Evolutionary conservation across 1,140 invertebrate species (phyloP).

Genomic region (Saccostrea echinata): DNA sequence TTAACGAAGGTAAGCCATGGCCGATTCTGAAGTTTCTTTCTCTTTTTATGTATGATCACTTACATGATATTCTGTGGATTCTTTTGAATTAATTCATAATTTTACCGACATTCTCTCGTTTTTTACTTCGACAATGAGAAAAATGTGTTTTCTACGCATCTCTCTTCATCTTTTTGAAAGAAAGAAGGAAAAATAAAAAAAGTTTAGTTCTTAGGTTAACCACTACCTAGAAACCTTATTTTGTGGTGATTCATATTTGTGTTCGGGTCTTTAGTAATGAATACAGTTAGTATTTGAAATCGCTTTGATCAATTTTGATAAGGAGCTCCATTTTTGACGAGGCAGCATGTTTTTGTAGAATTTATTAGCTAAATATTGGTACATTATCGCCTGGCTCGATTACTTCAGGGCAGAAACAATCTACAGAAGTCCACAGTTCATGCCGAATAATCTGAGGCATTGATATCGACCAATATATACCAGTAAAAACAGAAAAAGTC

Average conservation of each 20-base stretch:
- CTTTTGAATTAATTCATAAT: not conserved
- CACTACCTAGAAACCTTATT: not conserved
- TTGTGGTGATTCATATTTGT: not conserved
- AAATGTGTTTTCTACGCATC: too few species aligned
- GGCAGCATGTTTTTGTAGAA: not conserved
- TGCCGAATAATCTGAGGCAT: not conserved
- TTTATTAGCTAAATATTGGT: slow-evolving; percentile 3
- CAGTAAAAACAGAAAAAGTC: not conserved
- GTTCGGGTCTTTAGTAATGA: not conserved
- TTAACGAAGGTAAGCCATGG: not conserved
- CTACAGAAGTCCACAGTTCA: not conserved
- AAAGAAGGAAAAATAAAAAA: not conserved
- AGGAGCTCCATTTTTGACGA: not conserved
- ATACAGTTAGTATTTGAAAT: not conserved
- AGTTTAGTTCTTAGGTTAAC: not conserved
- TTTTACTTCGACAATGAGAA: not conserved
- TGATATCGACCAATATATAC: not conserved
- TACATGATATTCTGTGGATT: not conserved
- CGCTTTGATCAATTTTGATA: slow-evolving; percentile 6
- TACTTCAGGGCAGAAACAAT: not conserved
- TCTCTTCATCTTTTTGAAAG: not conserved
- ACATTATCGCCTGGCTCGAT: not conserved
- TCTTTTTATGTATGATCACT: too few species aligned
- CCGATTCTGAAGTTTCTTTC: not conserved
- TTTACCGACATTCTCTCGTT: not conserved